Conservation (phyloP, 2,113 vertebrate species). For the pig (Sus scrofa) region T2T-Sscrofa CM000824.6:119934001-119934500, state of each 20-base stretch:
- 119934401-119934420: conserved; percentile 36
- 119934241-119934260: neutral
- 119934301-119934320: conserved; percentile 14
- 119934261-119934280: neutral
- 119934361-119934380: conserved; percentile 37
- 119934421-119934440: neutral
- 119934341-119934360: conserved; percentile 10
- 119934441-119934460: neutral
- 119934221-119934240: neutral
- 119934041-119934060: conserved; percentile 10
- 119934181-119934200: neutral
- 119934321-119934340: neutral
- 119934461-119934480: neutral
- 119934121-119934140: neutral
- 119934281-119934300: conserved; percentile 16
- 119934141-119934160: neutral
- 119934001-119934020: conserved; percentile 22
- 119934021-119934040: conserved; percentile 44
- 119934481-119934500: neutral
- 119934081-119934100: conserved; percentile 2
- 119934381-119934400: neutral
- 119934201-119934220: conserved; percentile 4
- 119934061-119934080: conserved; percentile 6
- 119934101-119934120: neutral
- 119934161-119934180: neutral